Percentiles rank a stretch among this genome's conserved stretches.
These are phyloP conservation scores for Venusia cambrica DNA, from an alignment of 2,888 invertebrate genomes.

Conservation along the genomic window DNA sequence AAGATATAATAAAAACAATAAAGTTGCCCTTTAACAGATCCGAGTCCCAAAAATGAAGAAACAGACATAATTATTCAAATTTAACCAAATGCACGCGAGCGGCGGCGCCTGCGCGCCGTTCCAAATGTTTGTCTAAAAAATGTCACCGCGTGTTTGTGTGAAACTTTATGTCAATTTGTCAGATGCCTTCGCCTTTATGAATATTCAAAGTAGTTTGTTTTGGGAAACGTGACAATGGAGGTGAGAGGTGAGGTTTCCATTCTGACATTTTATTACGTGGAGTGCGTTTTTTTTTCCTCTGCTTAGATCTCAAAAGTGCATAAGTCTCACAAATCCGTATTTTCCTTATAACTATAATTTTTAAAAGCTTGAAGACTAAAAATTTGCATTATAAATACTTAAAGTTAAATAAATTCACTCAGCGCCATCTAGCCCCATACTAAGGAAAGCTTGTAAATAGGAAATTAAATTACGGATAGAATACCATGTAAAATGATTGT, in stretches of 20 bases:
- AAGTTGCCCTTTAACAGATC: constrained; percentile 15
- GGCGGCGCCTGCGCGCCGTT: constrained; percentile 44
- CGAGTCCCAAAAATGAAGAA: constrained; percentile 22
- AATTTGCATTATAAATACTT: no score
- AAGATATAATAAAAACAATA: constrained; percentile 8
- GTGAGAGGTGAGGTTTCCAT: constrained; percentile 29
- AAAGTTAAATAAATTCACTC: no score
- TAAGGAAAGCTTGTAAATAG: no score
- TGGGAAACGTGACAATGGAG: constrained; percentile 30
- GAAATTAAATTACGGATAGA: no score
- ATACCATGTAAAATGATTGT: no score
- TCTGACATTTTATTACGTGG: no score
- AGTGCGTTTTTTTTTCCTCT: no score
- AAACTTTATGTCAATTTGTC: constrained; percentile 75
- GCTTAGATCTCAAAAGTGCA: no score
- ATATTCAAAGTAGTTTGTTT: constrained; percentile 64
- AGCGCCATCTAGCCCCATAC: no score
- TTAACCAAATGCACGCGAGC: constrained; percentile 52
- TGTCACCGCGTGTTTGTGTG: constrained; percentile 64
- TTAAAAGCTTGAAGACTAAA: no score
- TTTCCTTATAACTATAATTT: no score
- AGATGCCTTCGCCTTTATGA: constrained; percentile 62
- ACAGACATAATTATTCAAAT: constrained; percentile 51
- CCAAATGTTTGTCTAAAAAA: constrained; percentile 46
- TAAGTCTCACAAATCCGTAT: no score